These are phyloP conservation scores for Anhinga rufa DNA, from an alignment of 2,113 vertebrate species.

Conservation along the genomic window DNA sequence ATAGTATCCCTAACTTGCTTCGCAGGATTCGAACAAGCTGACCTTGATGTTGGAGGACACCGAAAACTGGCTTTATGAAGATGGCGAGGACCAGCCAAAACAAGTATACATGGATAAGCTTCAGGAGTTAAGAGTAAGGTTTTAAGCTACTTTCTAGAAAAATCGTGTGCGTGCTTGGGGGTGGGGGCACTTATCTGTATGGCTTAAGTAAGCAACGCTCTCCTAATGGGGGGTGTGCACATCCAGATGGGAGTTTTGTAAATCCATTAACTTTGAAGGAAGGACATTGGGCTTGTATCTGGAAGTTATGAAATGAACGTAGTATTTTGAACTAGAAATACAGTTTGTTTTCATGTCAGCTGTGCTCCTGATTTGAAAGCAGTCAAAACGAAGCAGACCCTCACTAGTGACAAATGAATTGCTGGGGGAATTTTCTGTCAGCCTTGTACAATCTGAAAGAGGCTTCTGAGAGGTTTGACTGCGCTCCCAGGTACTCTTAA, in stretches of 20 bases:
- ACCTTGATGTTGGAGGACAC: conserved; percentile 87
- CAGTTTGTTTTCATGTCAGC: not conserved
- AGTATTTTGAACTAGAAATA: not conserved
- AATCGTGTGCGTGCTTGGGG: rapidly evolving
- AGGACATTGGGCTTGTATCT: not conserved
- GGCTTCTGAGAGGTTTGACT: not conserved
- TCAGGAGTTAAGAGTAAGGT: conserved; percentile 83
- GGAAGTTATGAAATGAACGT: not conserved
- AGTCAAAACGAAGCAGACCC: not conserved
- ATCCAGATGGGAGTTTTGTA: not conserved
- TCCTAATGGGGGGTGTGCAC: no score
- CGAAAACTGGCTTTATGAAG: conserved; percentile 95
- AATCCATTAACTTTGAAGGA: not conserved
- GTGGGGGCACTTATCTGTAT: no score
- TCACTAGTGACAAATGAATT: not conserved
- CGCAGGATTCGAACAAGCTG: conserved; percentile 79
- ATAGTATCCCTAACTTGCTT: not conserved
- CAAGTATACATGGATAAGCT: conserved; percentile 93
- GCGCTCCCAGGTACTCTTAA: not conserved
- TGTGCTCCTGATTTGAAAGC: not conserved
- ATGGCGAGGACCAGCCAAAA: conserved; percentile 93
- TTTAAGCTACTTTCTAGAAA: not conserved
- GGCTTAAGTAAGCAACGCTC: not conserved
- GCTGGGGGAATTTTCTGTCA: not conserved
- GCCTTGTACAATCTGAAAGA: not conserved